Percentiles rank a stretch among this genome's conserved stretches.
These are phyloP conservation scores for Metaphire vulgaris DNA, from an alignment of 1,140 invertebrate species.

Conservation along the genomic window DNA sequence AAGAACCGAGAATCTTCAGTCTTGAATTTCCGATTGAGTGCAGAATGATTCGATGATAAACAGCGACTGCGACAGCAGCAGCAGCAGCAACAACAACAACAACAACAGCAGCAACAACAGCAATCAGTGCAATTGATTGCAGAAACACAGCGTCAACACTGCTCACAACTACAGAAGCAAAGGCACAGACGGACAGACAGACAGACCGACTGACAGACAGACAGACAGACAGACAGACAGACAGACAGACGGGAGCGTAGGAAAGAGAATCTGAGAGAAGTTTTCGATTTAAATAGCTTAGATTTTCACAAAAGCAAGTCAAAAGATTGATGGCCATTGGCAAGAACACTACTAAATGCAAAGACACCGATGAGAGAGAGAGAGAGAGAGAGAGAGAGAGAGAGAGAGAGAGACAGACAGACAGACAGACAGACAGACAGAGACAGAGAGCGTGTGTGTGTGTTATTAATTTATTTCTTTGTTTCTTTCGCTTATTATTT, in stretches of 20 bases:
- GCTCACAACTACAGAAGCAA: background rate
- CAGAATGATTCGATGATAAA: too few species aligned
- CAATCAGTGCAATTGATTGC: background rate
- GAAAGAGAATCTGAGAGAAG: slow-evolving; percentile 1
- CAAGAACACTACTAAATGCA: background rate
- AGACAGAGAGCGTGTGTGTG: too few species aligned
- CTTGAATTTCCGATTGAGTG: too few species aligned
- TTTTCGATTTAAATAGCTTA: background rate
- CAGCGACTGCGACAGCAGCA: background rate
- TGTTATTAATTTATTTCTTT: too few species aligned
- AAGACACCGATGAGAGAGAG: background rate
- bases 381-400: too few species aligned
- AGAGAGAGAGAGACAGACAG: too few species aligned
- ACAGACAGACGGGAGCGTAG: slow-evolving; percentile 1
- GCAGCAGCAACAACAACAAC: background rate
- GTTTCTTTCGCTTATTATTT: too few species aligned
- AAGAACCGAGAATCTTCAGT: too few species aligned
- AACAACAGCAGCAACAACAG: background rate
- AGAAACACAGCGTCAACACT: background rate
- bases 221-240: slow-evolving; percentile 13
- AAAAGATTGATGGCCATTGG: background rate
- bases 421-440: too few species aligned
- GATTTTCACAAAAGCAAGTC: background rate
- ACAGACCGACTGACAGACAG: background rate
- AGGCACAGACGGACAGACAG: background rate